phyloP scores from a whole-genome alignment of 2,797 vertebrate species.

The Cryptoprocta ferox region DNA sequence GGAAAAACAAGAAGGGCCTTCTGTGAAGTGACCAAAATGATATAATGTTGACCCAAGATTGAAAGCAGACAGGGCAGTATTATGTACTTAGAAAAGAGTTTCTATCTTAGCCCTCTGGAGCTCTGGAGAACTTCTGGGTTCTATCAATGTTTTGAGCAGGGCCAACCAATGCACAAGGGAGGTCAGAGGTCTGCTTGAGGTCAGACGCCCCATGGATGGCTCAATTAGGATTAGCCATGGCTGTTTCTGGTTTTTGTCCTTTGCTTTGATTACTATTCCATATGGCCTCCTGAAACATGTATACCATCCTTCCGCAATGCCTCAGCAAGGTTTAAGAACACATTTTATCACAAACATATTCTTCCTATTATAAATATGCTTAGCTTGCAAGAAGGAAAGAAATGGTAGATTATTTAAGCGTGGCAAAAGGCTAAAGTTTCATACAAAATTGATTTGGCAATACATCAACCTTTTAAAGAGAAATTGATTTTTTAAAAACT shows the following conservation, averaged over 20 bases:
- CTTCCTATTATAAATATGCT: constrained; percentile 57
- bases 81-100: constrained; percentile 50
- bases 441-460: constrained; percentile 53
- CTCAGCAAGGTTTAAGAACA: constrained; percentile 22
- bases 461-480: constrained; percentile 61
- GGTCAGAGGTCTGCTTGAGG: background rate
- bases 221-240: constrained; percentile 48
- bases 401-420: constrained; percentile 21
- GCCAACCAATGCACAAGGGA: constrained; percentile 31
- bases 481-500: constrained; percentile 62
- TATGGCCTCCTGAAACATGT: background rate
- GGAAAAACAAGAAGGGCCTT: background rate
- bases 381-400: constrained; percentile 32
- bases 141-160: constrained; percentile 2
- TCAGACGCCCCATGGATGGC: background rate
- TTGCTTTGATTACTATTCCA: constrained; percentile 60
- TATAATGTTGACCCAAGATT: background rate
- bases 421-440: constrained; percentile 53
- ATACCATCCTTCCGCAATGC: background rate
- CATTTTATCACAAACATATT: constrained; percentile 18
- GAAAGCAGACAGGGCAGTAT: constrained; percentile 57
- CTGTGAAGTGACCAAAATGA: constrained; percentile 2
- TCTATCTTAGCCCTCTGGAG: background rate
- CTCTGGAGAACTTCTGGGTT: constrained; percentile 45
- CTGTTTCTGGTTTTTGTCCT: constrained; percentile 65